A percentile compares a stretch with the other conserved stretches of the same genome.
Evolutionary conservation across 2,888 invertebrate species (phyloP).

Genomic region (Pammene aurita): DNA sequence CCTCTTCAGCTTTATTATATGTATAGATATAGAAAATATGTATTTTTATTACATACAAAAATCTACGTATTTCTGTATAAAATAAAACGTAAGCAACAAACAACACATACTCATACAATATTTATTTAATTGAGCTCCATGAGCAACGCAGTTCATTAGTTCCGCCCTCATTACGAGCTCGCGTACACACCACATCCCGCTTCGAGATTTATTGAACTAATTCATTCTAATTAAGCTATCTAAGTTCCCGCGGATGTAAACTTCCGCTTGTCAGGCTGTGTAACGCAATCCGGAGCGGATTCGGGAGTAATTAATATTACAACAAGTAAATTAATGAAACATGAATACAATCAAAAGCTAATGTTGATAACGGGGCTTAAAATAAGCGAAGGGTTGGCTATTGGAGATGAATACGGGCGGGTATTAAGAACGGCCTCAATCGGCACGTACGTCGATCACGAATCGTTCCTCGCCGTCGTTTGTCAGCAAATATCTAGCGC

Average conservation of each 20-base stretch:
- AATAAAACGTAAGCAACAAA: too few relatives aligned
- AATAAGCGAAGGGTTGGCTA: background rate
- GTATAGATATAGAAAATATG: too few relatives aligned
- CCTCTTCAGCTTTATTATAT: too few relatives aligned
- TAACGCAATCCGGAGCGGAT: background rate
- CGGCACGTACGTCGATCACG: slow-evolving; percentile 3
- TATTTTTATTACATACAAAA: too few relatives aligned
- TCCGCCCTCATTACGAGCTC: background rate
- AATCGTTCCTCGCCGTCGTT: slow-evolving; percentile 1
- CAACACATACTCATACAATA: too few relatives aligned
- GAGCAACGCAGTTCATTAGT: background rate
- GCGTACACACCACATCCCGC: background rate
- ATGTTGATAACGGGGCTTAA: background rate
- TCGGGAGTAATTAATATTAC: background rate
- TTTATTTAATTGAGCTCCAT: too few relatives aligned
- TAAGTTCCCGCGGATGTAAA: slow-evolving; percentile 18
- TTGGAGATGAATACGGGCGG: background rate
- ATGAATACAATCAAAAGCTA: background rate
- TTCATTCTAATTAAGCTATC: slow-evolving; percentile 13
- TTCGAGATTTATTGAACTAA: slow-evolving; percentile 6
- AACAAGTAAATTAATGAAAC: slow-evolving; percentile 8
- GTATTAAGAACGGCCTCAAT: background rate
- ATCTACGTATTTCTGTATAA: too few relatives aligned
- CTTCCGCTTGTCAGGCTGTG: slow-evolving; percentile 12
- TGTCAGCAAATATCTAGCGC: slow-evolving; percentile 20